Conservation (phyloP, 2,113 vertebrate genomes). For the Stegastes partitus region DNA sequence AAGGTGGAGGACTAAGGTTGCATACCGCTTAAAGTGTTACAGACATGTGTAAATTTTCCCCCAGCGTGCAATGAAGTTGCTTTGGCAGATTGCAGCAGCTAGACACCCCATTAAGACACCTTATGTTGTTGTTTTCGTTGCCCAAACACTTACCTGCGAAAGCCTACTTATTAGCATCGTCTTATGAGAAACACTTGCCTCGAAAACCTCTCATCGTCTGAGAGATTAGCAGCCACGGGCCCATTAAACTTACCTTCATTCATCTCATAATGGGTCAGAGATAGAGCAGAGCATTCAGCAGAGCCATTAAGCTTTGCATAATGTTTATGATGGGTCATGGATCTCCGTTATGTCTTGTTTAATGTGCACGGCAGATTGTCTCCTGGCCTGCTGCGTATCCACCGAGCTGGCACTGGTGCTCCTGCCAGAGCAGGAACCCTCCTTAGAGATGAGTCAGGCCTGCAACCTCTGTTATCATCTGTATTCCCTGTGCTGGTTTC, state of each 20-base stretch:
- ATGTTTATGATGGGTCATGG: constrained; percentile 70
- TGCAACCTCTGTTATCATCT: constrained; percentile 60
- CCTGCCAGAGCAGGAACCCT: constrained; percentile 48
- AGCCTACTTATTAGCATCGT: constrained; percentile 21
- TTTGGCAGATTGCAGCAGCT: constrained; percentile 38
- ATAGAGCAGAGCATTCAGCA: constrained; percentile 65
- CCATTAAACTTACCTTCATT: constrained; percentile 50
- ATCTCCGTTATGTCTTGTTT: constrained; percentile 75
- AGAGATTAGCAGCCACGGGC: constrained; percentile 39
- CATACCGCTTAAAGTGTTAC: constrained; percentile 33
- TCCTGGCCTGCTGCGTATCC: constrained; percentile 60
- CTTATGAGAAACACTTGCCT: constrained; percentile 31
- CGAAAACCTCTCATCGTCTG: constrained; percentile 33
- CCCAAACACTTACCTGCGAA: constrained; percentile 24
- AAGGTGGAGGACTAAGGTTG: background rate
- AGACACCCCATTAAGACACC: constrained; percentile 43
- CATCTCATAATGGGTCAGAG: constrained; percentile 62
- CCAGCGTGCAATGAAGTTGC: constrained; percentile 32
- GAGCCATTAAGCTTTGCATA: constrained; percentile 75
- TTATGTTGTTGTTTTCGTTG: constrained; percentile 25
- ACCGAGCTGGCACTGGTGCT: constrained; percentile 61
- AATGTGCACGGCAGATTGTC: constrained; percentile 72
- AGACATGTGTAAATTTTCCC: constrained; percentile 3
- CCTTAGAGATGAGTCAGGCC: constrained; percentile 35
- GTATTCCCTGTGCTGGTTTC: constrained; percentile 54